Conservation (phyloP, 2,797 vertebrate genomes). For the Atherinosoma microstoma region DNA sequence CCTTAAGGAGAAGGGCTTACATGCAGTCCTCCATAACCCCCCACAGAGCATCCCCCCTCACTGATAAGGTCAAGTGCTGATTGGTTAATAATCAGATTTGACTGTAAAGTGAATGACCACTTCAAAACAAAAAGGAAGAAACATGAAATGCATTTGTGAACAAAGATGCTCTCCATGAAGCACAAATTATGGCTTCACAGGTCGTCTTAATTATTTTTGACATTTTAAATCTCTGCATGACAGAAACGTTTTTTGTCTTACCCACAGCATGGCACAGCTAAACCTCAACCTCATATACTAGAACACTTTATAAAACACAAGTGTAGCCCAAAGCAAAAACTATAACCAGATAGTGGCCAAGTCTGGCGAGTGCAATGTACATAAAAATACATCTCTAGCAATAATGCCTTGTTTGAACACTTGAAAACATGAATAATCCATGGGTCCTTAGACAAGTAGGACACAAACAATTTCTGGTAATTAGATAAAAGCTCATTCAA, state of each 20-base stretch:
- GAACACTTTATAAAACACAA: no score
- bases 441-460: no score
- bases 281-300: no score
- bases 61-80: background rate
- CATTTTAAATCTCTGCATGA: background rate
- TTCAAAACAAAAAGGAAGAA: background rate
- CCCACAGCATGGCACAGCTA: no score
- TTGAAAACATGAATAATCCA: background rate
- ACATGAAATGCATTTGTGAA: background rate
- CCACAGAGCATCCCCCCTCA: background rate
- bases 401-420: background rate
- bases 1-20: background rate
- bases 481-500: no score
- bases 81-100: conserved; percentile 2
- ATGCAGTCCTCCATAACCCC: background rate
- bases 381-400: background rate
- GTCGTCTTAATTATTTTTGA: background rate
- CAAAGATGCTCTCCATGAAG: background rate
- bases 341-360: no score
- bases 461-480: no score
- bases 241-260: no score
- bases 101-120: background rate
- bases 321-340: no score
- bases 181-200: background rate
- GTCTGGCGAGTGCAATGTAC: no score